Conservation (phyloP, 2,797 vertebrate species). For the Salmo trutta region DNA sequence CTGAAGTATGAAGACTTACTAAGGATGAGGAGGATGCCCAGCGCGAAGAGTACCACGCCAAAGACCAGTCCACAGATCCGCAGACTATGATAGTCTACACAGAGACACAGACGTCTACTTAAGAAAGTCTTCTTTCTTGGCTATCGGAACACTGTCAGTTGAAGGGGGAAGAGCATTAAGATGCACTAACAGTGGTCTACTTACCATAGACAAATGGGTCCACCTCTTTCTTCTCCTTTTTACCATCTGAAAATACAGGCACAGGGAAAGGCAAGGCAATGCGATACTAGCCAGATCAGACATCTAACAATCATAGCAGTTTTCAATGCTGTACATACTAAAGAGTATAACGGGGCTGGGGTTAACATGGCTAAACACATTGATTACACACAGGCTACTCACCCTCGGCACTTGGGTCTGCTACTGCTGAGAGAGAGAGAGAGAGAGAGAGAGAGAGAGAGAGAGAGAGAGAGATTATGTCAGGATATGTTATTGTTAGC, state of each 20-base stretch:
- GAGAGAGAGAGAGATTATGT: neutral
- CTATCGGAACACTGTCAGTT: neutral
- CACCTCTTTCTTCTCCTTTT: conserved; percentile 64
- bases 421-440: conserved; percentile 47
- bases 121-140: neutral
- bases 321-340: neutral
- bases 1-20: conserved; percentile 77
- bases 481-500: neutral
- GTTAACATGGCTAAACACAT: neutral
- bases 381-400: conserved; percentile 41
- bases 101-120: neutral
- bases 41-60: conserved; percentile 88
- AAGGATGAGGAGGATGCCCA: conserved; percentile 94
- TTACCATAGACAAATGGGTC: conserved; percentile 92
- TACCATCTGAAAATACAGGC: conserved; percentile 61
- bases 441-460: conserved; percentile 14
- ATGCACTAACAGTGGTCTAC: conserved; percentile 33
- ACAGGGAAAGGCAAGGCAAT: conserved; percentile 11
- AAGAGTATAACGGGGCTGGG: neutral
- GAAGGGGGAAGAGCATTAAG: neutral
- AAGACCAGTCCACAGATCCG: conserved; percentile 91
- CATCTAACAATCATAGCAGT: neutral
- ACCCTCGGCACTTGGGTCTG: conserved; percentile 59
- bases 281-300: neutral
- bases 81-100: conserved; percentile 90